Evolutionary conservation across 1,140 invertebrate genomes (phyloP).

Genomic region (Lycorma delicatula): DNA sequence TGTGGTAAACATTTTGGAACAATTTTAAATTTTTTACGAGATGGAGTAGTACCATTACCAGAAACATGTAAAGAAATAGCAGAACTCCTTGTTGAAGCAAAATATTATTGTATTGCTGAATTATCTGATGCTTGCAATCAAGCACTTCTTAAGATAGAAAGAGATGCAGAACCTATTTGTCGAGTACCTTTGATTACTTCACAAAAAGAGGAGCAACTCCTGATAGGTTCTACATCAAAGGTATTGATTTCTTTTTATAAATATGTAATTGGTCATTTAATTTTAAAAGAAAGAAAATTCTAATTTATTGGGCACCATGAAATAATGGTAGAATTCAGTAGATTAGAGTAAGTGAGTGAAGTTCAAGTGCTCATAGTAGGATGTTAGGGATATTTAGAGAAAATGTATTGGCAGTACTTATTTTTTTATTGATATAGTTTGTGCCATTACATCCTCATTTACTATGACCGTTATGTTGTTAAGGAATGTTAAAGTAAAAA

Average conservation of each 20-base stretch:
- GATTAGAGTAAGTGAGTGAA: too few species aligned
- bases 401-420: too few species aligned
- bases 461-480: too few species aligned
- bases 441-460: too few species aligned
- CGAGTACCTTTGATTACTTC: conserved; percentile 93
- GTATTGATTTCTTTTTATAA: conserved; percentile 43
- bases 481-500: too few species aligned
- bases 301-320: too few species aligned
- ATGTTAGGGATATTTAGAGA: too few species aligned
- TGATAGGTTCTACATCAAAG: conserved; percentile 82
- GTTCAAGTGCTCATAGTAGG: too few species aligned
- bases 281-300: too few species aligned
- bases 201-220: conserved; percentile 81
- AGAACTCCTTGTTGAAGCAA: conserved; percentile 85
- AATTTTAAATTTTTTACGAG: conserved; percentile 90
- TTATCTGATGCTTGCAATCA: conserved; percentile 78
- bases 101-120: conserved; percentile 91
- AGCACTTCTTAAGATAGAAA: conserved; percentile 59
- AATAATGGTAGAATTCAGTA: too few species aligned
- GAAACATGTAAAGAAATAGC: conserved; percentile 81
- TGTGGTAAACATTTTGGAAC: conserved; percentile 97
- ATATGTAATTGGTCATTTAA: too few species aligned
- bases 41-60: conserved; percentile 86
- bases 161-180: conserved; percentile 79
- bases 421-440: too few species aligned